Evolutionary conservation across 1,140 invertebrate species (phyloP).

Genomic region (Rhagoletis zephyria): DNA sequence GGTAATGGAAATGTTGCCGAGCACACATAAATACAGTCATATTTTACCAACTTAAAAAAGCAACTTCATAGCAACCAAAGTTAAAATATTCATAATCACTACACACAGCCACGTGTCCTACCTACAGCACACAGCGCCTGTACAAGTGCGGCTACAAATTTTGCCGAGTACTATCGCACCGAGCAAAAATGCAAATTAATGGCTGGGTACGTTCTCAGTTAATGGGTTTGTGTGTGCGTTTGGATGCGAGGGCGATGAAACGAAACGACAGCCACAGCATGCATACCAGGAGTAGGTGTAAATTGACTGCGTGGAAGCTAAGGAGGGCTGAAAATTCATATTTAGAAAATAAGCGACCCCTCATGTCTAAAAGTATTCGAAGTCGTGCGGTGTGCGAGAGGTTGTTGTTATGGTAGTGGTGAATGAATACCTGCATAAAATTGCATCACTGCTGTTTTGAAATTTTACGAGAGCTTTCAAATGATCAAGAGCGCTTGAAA

Average conservation of each 20-base stretch:
- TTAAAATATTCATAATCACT: constrained; percentile 24
- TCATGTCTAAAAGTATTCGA: too few species aligned
- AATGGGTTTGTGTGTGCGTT: neutral
- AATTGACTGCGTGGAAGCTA: neutral
- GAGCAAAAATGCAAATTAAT: neutral
- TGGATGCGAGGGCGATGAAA: neutral
- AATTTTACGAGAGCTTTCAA: neutral
- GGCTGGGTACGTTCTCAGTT: neutral
- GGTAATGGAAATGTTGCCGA: too few species aligned
- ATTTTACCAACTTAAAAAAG: neutral
- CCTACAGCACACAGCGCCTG: neutral
- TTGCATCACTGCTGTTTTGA: neutral
- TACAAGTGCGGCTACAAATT: neutral
- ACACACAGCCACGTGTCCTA: neutral
- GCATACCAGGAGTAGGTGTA: neutral
- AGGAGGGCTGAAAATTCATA: neutral
- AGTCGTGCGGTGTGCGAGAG: neutral
- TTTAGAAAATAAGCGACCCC: too few species aligned
- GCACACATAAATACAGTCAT: neutral
- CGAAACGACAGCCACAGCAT: neutral
- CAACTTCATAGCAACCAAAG: neutral
- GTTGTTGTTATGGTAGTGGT: neutral
- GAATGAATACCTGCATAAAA: neutral
- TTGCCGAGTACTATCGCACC: neutral
- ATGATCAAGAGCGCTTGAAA: neutral